Base-by-base conservation (phyloP, 2,113 vertebrate species). In the Heteronetta atricapilla region DNA sequence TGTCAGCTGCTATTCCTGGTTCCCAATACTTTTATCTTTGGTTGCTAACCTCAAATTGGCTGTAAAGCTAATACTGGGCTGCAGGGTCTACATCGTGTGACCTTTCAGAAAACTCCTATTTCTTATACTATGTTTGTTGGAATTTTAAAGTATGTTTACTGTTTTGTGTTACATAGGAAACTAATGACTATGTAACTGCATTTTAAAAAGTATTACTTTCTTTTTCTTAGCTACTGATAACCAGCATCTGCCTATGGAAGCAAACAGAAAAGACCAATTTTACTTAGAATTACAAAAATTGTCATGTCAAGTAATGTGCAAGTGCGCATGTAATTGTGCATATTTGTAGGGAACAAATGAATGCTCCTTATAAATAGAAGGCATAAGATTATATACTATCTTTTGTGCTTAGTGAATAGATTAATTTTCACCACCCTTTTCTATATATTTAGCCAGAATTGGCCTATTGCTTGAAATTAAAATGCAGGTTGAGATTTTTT, bases 401-500 rank as follows among this genome's bases (percentile, higher is more conserved):
- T 87, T 84, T 74, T n/a, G 25, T 73, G 11, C 11, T 73, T 28
- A n/a, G 33, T 60, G 26, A 68, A 88, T 29, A 88, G 11, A 74
- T 7, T 60, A 69, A 17, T 68, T 56, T 67, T 56, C 25, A 77
- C 6, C 59, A 59, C 12, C 66, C 31, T 64, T 25, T 82, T 75
- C 73, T 63, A 23, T 68, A 89, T 58, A 56, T 86, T 64, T 76
- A 59, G 15, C 26, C 29, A 55, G 26, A 90, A 44, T 29, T 84
- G 42, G 22, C 33, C 12, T 52, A 90, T 74, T 89, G 68, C 40
- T 76, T 88, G 80, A 68, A 93, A 91, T 85, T 88, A 66, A 95
- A 86, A 95, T 86, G 86, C 69, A 92, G 58, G 59, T 36, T 89
- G 48, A 56, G 9, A 59, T 64, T 58, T 64, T 53, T 76, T 81